phyloP scores from a whole-genome alignment of 2,113 vertebrate species.

The Urocolius indicus region DNA sequence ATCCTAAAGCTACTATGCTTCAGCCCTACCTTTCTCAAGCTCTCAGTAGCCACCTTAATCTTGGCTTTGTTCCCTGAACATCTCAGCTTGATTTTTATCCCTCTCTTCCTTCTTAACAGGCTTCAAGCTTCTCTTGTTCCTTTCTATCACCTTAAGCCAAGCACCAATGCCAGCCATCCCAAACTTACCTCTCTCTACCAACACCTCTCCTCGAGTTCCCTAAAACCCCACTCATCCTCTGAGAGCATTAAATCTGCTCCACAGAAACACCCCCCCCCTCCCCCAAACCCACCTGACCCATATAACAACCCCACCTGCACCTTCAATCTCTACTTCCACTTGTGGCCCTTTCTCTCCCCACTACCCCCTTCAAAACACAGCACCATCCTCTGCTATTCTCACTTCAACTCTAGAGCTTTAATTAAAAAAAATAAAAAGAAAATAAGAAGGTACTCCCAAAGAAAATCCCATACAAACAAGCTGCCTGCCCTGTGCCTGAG shows the following conservation, averaged over 20 bases:
- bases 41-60: background rate
- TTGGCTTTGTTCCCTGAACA: background rate
- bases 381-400: background rate
- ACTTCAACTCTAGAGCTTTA: background rate
- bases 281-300: background rate
- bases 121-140: background rate
- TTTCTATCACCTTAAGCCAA: background rate
- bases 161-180: background rate
- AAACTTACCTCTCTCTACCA: background rate
- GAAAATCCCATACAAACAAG: background rate
- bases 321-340: too few relatives aligned
- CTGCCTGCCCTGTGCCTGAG: too few relatives aligned
- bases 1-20: background rate
- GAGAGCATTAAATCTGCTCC: background rate
- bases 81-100: background rate
- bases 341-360: background rate
- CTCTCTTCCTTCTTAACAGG: background rate
- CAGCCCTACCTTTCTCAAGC: background rate
- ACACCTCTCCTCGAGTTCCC: background rate
- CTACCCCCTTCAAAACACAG: background rate
- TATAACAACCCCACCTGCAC: background rate
- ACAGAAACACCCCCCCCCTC: background rate
- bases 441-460: background rate
- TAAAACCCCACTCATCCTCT: background rate
- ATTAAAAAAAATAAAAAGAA: background rate